A percentile compares a stretch with the other conserved stretches of the same genome.
phyloP scores from a whole-genome alignment of 1,140 invertebrate species.

The Dendroctonus ponderosae region DNA sequence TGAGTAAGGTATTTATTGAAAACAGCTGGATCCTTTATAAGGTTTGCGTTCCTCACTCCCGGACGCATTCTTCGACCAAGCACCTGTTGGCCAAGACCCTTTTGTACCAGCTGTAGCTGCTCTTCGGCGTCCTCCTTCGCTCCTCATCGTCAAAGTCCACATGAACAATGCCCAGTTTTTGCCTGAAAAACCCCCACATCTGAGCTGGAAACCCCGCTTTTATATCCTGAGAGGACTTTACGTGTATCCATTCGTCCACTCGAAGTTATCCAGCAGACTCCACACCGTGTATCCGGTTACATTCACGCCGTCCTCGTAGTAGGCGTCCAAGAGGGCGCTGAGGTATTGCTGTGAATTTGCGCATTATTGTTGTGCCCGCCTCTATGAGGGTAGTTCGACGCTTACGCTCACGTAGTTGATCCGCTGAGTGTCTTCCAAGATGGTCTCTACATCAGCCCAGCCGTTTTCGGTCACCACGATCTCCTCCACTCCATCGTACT shows the following conservation, averaged over 20 bases:
- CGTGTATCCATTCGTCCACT: conserved; percentile 37
- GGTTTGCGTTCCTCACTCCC: too few species aligned
- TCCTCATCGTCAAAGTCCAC: conserved; percentile 70
- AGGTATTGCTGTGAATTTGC: conserved; percentile 21
- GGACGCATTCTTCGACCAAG: neutral
- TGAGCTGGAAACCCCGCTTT: neutral
- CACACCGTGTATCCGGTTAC: conserved; percentile 36
- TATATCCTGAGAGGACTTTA: conserved; percentile 12
- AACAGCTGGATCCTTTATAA: too few species aligned
- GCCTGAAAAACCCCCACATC: conserved; percentile 50
- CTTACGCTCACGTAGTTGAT: conserved; percentile 16
- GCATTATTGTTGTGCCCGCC: neutral
- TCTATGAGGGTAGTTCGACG: neutral
- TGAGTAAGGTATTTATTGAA: too few species aligned
- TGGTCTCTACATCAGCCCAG: conserved; percentile 47
- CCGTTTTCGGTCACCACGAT: conserved; percentile 65
- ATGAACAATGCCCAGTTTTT: conserved; percentile 70
- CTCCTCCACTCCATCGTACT: conserved; percentile 54
- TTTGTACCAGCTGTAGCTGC: conserved; percentile 30
- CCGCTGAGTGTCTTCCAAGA: conserved; percentile 11
- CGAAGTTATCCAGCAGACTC: conserved; percentile 39
- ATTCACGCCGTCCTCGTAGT: conserved; percentile 34
- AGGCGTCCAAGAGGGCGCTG: conserved; percentile 22
- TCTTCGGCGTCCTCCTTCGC: conserved; percentile 56
- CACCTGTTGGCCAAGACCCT: conserved; percentile 7